Conservation (phyloP, 1,140 invertebrate species). For the Melitaea cinxia region DNA sequence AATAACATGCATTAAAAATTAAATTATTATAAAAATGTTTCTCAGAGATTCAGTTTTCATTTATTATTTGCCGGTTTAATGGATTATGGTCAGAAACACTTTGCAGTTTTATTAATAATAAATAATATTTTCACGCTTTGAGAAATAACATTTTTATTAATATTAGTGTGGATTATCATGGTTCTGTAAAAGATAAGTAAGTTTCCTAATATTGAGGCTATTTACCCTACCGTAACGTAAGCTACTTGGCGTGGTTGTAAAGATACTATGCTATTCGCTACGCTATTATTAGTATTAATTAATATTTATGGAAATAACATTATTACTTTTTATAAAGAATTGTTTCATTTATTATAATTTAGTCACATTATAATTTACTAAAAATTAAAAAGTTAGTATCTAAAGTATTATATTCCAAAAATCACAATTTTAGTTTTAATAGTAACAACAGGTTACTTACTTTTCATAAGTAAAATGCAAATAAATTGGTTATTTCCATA, state of each 20-base stretch:
- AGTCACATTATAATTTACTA: too few species aligned
- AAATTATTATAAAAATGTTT: background rate
- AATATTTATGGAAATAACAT: background rate
- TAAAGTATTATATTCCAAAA: too few species aligned
- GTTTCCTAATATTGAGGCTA: background rate
- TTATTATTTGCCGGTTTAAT: background rate
- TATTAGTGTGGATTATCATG: background rate
- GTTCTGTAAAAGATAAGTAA: background rate
- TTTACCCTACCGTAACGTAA: background rate
- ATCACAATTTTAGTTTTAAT: too few species aligned
- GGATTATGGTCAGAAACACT: background rate
- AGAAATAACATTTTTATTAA: background rate
- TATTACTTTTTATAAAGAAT: background rate
- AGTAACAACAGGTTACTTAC: too few species aligned
- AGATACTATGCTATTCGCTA: background rate
- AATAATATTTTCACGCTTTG: background rate
- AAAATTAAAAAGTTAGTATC: too few species aligned
- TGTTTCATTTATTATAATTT: too few species aligned
- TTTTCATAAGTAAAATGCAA: too few species aligned
- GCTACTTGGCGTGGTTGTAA: constrained; percentile 2
- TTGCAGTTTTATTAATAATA: background rate
- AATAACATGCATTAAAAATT: background rate
- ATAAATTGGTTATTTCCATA: too few species aligned
- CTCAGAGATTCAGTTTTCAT: background rate
- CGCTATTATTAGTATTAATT: background rate